Evolutionary conservation across 2,113 vertebrate genomes (phyloP), one percentile per base, ranked within the genome.

Genomic region (Xenopus borealis): DNA sequence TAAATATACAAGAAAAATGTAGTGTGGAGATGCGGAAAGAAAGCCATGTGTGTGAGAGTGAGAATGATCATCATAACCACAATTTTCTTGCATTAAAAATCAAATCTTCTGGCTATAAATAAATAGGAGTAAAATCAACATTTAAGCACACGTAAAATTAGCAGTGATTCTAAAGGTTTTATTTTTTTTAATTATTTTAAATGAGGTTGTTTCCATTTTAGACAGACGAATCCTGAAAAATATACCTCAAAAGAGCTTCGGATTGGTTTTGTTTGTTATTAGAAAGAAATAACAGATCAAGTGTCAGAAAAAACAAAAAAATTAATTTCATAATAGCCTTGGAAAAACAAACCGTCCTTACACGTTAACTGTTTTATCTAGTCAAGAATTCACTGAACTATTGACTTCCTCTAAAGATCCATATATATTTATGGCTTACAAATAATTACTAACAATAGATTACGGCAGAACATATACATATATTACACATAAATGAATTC

Each of bases 31-130:
- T 10, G 19, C 1, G 10, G 58, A 8, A 27, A 61, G 13, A 61
- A 61, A 23, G 10, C 19, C 20, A 61, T 16, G 10, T 23, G 23
- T 27, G 18, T 30, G 13, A 61, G 7, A 5, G 10, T 19, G 19
- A 13, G n/a, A 27, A 27, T 27, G 23, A 55, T 10, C 68, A 66
- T 47, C 53, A 53, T 19, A 27, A 55, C 46, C 27, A 52, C 45
- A 69, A 75, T 55, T 55, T n/a, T 52, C 58, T 30, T 76, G 66
- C 66, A 69, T 55, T 62, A 76, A 64, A 52, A 33, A 18, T 14
- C 33, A 75, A 61, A n/a, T 10, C 58, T 4, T 46, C 23, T 13
- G 50, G 33, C 47, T 77, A 70, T 69, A 70, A 77, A 70, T 77
- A 77, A 77, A 27, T 27, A 27, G 23, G 23, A 27, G 23, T 27